These are phyloP conservation scores for Aplysina aerophoba DNA, from an alignment of 37 sponge, comb jelly and placozoan species.

Conservation along the genomic window DNA sequence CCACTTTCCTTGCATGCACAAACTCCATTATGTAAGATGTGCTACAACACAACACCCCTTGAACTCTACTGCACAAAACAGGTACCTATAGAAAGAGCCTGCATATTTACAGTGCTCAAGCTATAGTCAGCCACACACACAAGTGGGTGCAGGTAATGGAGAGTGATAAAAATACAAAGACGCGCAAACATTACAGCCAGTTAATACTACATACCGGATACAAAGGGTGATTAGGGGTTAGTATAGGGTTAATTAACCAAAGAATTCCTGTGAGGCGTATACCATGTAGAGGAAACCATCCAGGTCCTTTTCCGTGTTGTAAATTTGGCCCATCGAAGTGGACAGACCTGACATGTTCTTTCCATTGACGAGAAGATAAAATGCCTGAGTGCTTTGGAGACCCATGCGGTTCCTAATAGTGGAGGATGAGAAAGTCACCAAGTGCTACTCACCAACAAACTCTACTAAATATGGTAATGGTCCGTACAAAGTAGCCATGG, in stretches of 20 bases:
- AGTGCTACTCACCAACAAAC: background rate
- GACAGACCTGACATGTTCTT: conserved; percentile 96
- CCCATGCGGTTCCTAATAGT: conserved; percentile 90
- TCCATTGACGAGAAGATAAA: conserved; percentile 98
- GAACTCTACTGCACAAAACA: no score
- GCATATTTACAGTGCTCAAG: no score
- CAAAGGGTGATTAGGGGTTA: background rate
- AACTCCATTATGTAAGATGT: no score
- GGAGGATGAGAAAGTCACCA: conserved; percentile 10
- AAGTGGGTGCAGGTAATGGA: no score
- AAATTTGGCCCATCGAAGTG: conserved; percentile 91
- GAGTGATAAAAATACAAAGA: no score
- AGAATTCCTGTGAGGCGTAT: conserved; percentile 99
- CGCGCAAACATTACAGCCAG: no score
- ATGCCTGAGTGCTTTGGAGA: conserved; percentile 89
- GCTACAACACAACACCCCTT: no score
- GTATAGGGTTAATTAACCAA: conserved; percentile 67
- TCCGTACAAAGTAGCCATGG: background rate
- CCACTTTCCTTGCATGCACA: no score
- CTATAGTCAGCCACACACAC: no score
- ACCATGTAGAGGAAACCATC: conserved; percentile 99
- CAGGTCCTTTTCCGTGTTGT: conserved; percentile 89
- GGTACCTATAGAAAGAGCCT: no score
- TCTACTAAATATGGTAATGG: background rate
- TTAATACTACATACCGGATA: no score